A percentile compares a stretch with the other conserved stretches of the same genome.
Conservation (phyloP, 2,797 vertebrate species). For the Staurois parvus region DNA sequence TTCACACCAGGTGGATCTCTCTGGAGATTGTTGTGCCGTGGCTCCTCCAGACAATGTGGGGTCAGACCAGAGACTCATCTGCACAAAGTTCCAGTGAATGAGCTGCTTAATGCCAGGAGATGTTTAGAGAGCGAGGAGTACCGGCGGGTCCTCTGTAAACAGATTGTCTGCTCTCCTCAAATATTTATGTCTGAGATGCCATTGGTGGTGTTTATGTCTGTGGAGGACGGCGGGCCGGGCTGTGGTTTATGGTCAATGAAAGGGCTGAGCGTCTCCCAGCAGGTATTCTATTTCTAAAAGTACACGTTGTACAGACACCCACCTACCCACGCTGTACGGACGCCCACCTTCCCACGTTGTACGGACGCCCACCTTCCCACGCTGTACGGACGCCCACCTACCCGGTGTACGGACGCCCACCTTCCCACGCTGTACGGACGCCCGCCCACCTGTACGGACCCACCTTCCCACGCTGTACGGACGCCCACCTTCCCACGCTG, state of each 20-base stretch:
- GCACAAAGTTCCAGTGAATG: not conserved
- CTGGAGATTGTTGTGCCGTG: too few relatives aligned
- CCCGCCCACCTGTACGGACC: too few relatives aligned
- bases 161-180: constrained; percentile 5
- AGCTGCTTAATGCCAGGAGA: not conserved
- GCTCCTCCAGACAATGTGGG: too few relatives aligned
- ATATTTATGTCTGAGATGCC: constrained; percentile 51
- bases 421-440: too few relatives aligned
- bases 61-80: not conserved
- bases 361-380: too few relatives aligned
- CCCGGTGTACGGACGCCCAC: too few relatives aligned
- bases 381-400: too few relatives aligned
- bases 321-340: too few relatives aligned
- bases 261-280: not conserved
- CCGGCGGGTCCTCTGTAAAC: constrained; percentile 13
- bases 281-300: constrained; percentile 1
- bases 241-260: constrained; percentile 13
- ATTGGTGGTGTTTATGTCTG: constrained; percentile 39
- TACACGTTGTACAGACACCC: not conserved
- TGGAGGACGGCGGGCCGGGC: not conserved
- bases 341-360: too few relatives aligned
- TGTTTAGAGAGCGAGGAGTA: constrained; percentile 17
- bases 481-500: too few relatives aligned
- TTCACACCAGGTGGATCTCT: too few relatives aligned
- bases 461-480: too few relatives aligned